A percentile compares a stretch with the other conserved stretches of the same genome.
Evolutionary conservation across 2,113 vertebrate species (phyloP).

Genomic region (Myiopsitta monachus): DNA sequence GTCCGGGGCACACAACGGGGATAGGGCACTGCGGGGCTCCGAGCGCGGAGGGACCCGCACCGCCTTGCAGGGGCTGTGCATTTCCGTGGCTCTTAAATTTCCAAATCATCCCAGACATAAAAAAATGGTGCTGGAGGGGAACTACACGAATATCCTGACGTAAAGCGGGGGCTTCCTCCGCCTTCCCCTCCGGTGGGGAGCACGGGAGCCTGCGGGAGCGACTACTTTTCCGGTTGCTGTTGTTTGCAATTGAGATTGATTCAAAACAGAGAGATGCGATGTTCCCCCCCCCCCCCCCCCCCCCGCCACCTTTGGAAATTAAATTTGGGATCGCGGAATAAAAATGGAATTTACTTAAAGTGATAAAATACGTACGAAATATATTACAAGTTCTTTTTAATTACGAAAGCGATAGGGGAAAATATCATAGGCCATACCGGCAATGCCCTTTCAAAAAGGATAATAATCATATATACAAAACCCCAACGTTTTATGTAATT

Average conservation of each 20-base stretch:
- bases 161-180: neutral
- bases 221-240: neutral
- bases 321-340: neutral
- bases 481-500: neutral
- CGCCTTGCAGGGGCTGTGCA: conserved; percentile 24
- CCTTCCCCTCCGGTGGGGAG: neutral
- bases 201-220: neutral
- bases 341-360: neutral
- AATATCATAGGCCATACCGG: neutral
- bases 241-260: neutral
- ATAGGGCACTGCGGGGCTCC: neutral
- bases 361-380: neutral
- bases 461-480: neutral
- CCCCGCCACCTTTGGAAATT: neutral
- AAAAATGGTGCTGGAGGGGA: neutral
- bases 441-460: neutral
- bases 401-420: neutral
- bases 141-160: neutral
- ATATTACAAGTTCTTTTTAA: neutral
- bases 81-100: conserved; percentile 37
- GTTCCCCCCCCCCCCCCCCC: fast-evolving
- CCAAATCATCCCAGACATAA: neutral
- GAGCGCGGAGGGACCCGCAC: neutral
- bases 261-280: neutral
- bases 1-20: neutral